phyloP scores from a whole-genome alignment of 2,113 vertebrate genomes.

The Corythoichthys haematopterus region DNA sequence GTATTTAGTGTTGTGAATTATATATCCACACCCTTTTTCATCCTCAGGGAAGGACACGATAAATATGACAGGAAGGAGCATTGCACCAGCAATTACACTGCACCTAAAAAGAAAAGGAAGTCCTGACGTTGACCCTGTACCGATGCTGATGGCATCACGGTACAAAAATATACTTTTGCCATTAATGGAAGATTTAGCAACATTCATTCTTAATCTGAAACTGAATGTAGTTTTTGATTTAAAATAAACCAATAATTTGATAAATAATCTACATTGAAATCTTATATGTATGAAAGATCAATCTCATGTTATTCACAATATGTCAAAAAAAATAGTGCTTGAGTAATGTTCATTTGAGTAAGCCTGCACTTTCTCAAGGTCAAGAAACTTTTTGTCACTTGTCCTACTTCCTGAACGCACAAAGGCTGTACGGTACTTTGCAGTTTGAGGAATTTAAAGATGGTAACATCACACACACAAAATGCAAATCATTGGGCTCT shows the following conservation, averaged over 20 bases:
- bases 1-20: slow-evolving; percentile 65
- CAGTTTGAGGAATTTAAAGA: slow-evolving; percentile 20
- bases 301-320: background rate
- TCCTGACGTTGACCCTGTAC: slow-evolving; percentile 46
- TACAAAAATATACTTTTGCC: slow-evolving; percentile 18
- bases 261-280: background rate
- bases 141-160: slow-evolving; percentile 20
- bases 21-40: slow-evolving; percentile 49
- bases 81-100: slow-evolving; percentile 74
- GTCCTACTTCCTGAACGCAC: slow-evolving; percentile 33
- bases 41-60: slow-evolving; percentile 87
- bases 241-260: background rate
- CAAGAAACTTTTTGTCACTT: slow-evolving; percentile 16
- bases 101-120: slow-evolving; percentile 66
- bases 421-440: slow-evolving; percentile 26
- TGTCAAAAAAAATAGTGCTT: background rate
- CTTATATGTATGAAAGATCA: slow-evolving; percentile 11
- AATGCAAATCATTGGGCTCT: slow-evolving; percentile 33
- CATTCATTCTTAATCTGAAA: background rate
- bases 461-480: slow-evolving; percentile 6
- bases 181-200: slow-evolving; percentile 29
- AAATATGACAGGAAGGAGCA: slow-evolving; percentile 89
- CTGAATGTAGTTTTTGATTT: background rate
- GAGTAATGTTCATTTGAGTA: background rate
- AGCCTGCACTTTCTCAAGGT: background rate